These are phyloP conservation scores for Branchinecta sandiegonensis DNA, from an alignment of 2,888 invertebrate genomes.

Conservation along the genomic window DNA sequence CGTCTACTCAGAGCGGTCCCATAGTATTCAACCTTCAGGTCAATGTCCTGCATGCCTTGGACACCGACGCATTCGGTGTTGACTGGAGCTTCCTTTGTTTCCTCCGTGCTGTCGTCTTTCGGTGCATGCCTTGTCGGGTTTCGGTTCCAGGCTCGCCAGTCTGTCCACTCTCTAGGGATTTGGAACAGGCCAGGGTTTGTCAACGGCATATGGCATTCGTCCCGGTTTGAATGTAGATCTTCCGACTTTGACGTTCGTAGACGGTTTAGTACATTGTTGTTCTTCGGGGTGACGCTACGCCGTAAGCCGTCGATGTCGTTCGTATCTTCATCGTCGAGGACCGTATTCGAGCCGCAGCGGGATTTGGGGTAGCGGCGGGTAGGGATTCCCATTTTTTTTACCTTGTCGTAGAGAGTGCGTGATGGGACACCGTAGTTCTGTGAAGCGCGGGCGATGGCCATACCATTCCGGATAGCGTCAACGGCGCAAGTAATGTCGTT, in stretches of 20 bases:
- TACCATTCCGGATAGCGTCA: conserved; percentile 67
- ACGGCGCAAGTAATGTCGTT: conserved; percentile 75
- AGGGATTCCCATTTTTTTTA: conserved; percentile 62
- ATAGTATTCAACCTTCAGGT: neutral
- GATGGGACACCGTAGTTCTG: conserved; percentile 74
- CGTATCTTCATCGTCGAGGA: conserved; percentile 33
- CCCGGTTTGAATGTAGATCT: too few relatives aligned
- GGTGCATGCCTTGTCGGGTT: too few relatives aligned
- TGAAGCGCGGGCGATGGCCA: conserved; percentile 77
- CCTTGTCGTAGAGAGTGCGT: conserved; percentile 78
- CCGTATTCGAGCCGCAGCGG: conserved; percentile 4
- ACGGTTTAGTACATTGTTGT: too few relatives aligned
- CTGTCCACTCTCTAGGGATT: too few relatives aligned
- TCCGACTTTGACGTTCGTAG: too few relatives aligned
- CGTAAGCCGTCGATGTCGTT: conserved; percentile 27
- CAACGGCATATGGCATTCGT: too few relatives aligned
- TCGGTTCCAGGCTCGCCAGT: too few relatives aligned
- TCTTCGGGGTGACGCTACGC: too few relatives aligned
- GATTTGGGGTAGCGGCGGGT: conserved; percentile 45
- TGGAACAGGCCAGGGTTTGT: too few relatives aligned
- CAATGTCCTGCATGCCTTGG: neutral
- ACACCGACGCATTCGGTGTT: too few relatives aligned
- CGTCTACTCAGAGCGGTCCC: neutral
- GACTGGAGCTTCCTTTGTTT: too few relatives aligned
- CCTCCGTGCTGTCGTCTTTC: too few relatives aligned